Conservation (phyloP, 64 coral and sea anemone genomes). For the Astreopora myriophthalma region DNA sequence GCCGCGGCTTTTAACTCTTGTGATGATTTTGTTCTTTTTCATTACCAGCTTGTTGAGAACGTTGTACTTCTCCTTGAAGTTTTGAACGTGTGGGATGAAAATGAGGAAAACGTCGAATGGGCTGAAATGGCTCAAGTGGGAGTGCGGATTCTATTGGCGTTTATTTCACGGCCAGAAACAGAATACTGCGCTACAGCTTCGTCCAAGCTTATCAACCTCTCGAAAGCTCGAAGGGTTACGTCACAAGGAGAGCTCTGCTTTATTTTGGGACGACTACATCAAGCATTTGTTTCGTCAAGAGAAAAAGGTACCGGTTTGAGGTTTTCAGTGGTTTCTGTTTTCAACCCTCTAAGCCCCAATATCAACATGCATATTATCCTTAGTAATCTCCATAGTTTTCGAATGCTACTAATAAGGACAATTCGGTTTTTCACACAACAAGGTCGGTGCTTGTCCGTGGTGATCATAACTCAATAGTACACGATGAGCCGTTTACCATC, state of each 20-base stretch:
- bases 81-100: constrained; percentile 93
- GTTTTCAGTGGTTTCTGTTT: background rate
- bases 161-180: constrained; percentile 71
- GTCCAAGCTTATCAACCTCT: constrained; percentile 85
- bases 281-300: constrained; percentile 85
- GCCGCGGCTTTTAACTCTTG: no score
- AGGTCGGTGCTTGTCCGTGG: no score
- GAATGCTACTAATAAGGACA: no score
- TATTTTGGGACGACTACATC: constrained; percentile 76
- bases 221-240: constrained; percentile 66
- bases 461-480: no score
- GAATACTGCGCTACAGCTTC: constrained; percentile 95
- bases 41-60: constrained; percentile 79
- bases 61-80: constrained; percentile 85
- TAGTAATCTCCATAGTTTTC: no score
- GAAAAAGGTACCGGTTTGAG: constrained; percentile 52
- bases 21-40: background rate
- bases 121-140: constrained; percentile 97
- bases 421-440: no score
- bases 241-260: constrained; percentile 94
- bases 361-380: no score
- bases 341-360: no score
- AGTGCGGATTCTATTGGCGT: constrained; percentile 81
- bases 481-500: no score
- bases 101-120: constrained; percentile 78